Evolutionary conservation across 2,797 vertebrate species (phyloP).

Genomic region (Cynopterus sphinx): DNA sequence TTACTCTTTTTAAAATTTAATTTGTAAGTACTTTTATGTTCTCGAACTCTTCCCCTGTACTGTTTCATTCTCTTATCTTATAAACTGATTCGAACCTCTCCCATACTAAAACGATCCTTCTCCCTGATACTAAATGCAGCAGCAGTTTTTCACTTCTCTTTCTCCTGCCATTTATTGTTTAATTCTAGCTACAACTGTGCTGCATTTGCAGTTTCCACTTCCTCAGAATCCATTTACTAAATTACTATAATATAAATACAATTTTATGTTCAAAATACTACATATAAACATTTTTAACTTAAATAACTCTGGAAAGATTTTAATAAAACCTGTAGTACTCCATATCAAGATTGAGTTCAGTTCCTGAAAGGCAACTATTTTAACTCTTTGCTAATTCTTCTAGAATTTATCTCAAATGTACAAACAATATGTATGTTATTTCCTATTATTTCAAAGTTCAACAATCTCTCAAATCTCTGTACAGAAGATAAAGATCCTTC

Average conservation of each 20-base stretch:
- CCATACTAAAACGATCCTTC: neutral
- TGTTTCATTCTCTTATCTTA: neutral
- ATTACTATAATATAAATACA: neutral
- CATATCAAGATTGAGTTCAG: neutral
- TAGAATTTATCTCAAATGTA: neutral
- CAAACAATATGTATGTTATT: neutral
- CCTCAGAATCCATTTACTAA: neutral
- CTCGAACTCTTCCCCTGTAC: neutral
- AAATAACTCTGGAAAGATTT: neutral
- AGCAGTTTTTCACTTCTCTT: neutral
- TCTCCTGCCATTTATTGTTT: neutral
- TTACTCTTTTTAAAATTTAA: neutral
- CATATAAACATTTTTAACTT: neutral
- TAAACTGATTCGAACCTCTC: neutral
- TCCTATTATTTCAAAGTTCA: neutral
- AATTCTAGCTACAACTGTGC: neutral
- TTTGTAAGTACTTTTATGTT: neutral
- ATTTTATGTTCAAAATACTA: neutral
- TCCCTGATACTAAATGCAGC: neutral
- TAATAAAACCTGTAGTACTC: neutral
- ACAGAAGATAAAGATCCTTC: neutral
- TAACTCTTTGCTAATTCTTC: neutral
- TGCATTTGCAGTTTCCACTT: neutral
- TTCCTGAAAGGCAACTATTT: neutral
- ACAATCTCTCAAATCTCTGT: neutral